Percentiles rank a stretch among this genome's conserved stretches.
phyloP scores from a whole-genome alignment of 1,140 invertebrate genomes.

The Wasmannia auropunctata region DNA sequence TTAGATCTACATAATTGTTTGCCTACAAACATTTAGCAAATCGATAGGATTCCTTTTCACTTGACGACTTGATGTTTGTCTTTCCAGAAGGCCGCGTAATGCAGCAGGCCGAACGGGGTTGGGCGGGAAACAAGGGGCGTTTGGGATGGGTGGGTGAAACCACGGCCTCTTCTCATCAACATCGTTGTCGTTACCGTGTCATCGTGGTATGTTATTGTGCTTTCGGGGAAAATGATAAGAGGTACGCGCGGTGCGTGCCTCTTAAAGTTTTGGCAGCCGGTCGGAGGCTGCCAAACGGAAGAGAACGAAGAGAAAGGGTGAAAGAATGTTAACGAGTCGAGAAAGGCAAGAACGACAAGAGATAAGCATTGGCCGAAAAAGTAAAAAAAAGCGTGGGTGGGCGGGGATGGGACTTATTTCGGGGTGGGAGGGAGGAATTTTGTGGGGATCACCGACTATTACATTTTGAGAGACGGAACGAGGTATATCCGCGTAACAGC shows the following conservation, averaged over 20 bases:
- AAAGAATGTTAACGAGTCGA: constrained; percentile 59
- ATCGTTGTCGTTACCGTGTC: constrained; percentile 83
- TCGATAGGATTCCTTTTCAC: background rate
- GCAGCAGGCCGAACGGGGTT: constrained; percentile 84
- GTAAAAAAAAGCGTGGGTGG: constrained; percentile 73
- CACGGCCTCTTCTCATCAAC: constrained; percentile 86
- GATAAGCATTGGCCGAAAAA: constrained; percentile 74
- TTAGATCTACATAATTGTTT: background rate
- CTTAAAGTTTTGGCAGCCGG: constrained; percentile 8
- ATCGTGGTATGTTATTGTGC: constrained; percentile 80
- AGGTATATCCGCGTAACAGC: constrained; percentile 77
- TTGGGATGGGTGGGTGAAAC: constrained; percentile 87
- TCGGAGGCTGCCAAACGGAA: constrained; percentile 29
- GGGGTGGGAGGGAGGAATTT: constrained; percentile 75
- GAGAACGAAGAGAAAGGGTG: constrained; percentile 55
- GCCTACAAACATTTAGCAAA: background rate
- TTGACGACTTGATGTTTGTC: constrained; percentile 59
- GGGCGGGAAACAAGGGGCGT: constrained; percentile 84
- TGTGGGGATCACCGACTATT: constrained; percentile 76
- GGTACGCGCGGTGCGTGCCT: constrained; percentile 2
- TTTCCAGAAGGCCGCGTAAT: constrained; percentile 84
- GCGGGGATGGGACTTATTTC: constrained; percentile 78
- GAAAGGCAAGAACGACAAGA: constrained; percentile 70
- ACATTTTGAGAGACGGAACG: constrained; percentile 66
- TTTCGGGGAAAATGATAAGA: constrained; percentile 52